Percentiles rank a stretch among this genome's conserved stretches.
These are phyloP conservation scores for Ochotona princeps DNA, from an alignment of 2,113 vertebrate species.

Conservation along the genomic window DNA sequence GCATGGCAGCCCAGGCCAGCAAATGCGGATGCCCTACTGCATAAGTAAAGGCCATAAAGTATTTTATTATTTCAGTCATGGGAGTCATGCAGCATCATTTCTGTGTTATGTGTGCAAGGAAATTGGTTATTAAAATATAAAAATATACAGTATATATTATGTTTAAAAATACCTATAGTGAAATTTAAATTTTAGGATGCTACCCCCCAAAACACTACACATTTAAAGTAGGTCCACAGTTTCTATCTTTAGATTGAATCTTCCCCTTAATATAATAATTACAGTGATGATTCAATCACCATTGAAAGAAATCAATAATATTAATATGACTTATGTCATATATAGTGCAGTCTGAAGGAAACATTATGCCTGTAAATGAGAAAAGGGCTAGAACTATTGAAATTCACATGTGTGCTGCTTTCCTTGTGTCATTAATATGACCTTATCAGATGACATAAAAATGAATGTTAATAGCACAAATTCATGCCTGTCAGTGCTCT, in stretches of 20 bases:
- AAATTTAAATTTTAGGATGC: constrained; percentile 55
- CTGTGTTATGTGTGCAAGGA: constrained; percentile 13
- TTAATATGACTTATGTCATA: constrained; percentile 33
- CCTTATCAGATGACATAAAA: constrained; percentile 17
- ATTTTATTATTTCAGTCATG: neutral
- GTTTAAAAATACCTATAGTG: constrained; percentile 36
- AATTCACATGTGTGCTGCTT: neutral
- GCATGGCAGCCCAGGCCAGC: neutral
- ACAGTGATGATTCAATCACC: neutral
- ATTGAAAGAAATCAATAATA: constrained; percentile 34
- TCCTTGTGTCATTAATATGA: constrained; percentile 10
- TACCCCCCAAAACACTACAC: neutral
- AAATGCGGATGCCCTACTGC: neutral
- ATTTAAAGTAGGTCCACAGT: neutral
- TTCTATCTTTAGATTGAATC: neutral
- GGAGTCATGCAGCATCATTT: neutral
- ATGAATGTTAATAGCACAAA: neutral
- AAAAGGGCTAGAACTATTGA: neutral
- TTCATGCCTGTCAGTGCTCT: neutral
- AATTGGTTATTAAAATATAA: constrained; percentile 62
- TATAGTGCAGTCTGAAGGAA: neutral
- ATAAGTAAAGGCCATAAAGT: neutral
- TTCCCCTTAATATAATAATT: constrained; percentile 49
- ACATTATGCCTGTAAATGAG: neutral
- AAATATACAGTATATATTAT: constrained; percentile 1